These are phyloP conservation scores for Odontesthes bonariensis DNA, from an alignment of 2,113 vertebrate species.

Conservation along the genomic window DNA sequence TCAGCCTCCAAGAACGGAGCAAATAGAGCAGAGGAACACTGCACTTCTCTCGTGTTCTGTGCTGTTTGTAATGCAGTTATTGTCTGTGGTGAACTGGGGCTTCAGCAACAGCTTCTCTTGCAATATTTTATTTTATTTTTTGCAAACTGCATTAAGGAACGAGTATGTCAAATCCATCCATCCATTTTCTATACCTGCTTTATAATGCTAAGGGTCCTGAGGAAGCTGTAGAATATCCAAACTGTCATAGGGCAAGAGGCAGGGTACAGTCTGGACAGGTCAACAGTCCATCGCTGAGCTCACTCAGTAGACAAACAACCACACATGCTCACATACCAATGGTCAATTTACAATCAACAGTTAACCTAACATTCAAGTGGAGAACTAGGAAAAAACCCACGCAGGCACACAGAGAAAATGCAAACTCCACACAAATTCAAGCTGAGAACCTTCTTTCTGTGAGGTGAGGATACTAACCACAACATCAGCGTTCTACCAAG, in stretches of 20 bases:
- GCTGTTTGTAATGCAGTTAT: conserved; percentile 18
- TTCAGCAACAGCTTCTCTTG: neutral
- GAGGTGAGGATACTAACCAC: neutral
- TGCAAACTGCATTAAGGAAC: neutral
- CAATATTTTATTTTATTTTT: too few species aligned
- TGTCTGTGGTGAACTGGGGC: conserved; percentile 17
- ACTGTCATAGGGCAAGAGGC: too few species aligned
- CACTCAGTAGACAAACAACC: neutral
- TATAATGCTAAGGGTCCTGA: neutral
- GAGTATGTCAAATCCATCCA: neutral
- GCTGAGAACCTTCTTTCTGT: neutral
- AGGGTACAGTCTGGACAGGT: neutral
- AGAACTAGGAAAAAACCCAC: too few species aligned
- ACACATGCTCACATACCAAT: too few species aligned
- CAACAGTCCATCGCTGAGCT: neutral
- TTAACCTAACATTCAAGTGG: neutral
- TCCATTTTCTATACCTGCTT: neutral
- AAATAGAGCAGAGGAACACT: neutral
- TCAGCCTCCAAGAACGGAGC: conserved; percentile 32
- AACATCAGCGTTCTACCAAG: neutral
- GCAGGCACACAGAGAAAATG: neutral
- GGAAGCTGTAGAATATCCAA: too few species aligned
- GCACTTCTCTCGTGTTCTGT: conserved; percentile 32
- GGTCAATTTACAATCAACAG: neutral
- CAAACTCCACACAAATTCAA: neutral